Percentiles rank a stretch among this genome's conserved stretches.
These are phyloP conservation scores for Heliothis subflexa DNA, from an alignment of 1,140 invertebrate species.

Conservation along the genomic window DNA sequence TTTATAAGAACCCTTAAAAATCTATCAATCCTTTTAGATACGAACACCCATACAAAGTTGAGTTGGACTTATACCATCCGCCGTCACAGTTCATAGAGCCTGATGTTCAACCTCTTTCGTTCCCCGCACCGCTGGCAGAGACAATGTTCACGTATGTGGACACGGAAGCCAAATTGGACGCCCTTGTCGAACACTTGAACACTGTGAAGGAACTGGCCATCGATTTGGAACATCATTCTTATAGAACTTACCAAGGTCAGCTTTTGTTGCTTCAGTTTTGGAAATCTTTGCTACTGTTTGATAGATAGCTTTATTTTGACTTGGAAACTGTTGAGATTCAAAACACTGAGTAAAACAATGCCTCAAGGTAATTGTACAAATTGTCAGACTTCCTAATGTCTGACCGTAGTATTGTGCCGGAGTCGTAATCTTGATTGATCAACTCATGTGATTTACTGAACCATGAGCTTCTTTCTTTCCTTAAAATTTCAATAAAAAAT, in stretches of 20 bases:
- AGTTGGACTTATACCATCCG: conserved; percentile 91
- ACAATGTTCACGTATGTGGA: conserved; percentile 91
- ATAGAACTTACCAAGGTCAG: conserved; percentile 78
- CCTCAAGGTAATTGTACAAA: too few species aligned
- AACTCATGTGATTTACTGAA: too few species aligned
- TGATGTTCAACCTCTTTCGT: conserved; percentile 66
- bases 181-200: conserved; percentile 89
- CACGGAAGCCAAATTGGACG: conserved; percentile 88
- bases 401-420: background rate
- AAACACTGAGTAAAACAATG: too few species aligned
- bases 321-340: too few species aligned
- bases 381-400: background rate
- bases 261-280: background rate
- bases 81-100: conserved; percentile 83
- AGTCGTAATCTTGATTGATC: too few species aligned
- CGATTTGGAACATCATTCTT: conserved; percentile 79
- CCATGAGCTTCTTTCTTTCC: too few species aligned
- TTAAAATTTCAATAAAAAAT: too few species aligned
- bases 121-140: conserved; percentile 87
- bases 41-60: conserved; percentile 96
- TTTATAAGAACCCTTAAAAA: background rate
- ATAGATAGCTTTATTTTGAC: too few species aligned
- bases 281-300: background rate
- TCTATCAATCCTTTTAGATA: conserved; percentile 78
- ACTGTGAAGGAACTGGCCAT: conserved; percentile 87